A percentile compares a stretch with the other conserved stretches of the same genome.
Evolutionary conservation across 2,888 invertebrate species (phyloP).

Genomic region (Zonitis immaculata): DNA sequence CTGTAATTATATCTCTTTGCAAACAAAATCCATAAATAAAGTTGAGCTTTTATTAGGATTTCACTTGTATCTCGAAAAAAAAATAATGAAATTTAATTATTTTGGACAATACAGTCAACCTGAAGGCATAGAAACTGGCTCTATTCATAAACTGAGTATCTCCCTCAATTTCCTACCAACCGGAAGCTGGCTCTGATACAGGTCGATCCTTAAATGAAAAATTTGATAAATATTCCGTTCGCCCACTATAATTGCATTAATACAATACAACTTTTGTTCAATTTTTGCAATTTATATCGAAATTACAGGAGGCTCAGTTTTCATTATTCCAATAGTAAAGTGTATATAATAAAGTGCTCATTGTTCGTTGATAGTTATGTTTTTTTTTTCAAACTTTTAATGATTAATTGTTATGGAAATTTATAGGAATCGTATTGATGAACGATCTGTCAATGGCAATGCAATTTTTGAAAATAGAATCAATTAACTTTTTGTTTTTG

Average conservation of each 20-base stretch:
- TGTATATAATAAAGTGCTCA: not conserved
- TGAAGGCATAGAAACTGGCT: not conserved
- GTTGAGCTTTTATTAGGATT: not conserved
- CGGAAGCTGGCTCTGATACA: too few species aligned
- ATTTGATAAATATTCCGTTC: not conserved
- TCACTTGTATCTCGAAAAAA: not conserved
- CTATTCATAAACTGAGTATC: not conserved
- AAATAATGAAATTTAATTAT: too few species aligned
- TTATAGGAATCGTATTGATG: conserved; percentile 5
- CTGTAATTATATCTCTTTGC: not conserved
- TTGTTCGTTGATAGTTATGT: conserved; percentile 6
- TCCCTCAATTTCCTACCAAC: not conserved
- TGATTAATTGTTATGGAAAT: conserved; percentile 3
- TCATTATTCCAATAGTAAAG: not conserved
- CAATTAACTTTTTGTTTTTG: too few species aligned
- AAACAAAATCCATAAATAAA: not conserved
- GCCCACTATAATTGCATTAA: not conserved
- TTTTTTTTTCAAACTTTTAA: too few species aligned
- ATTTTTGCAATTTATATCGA: not conserved
- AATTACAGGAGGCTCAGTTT: not conserved
- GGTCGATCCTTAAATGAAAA: not conserved
- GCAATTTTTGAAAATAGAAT: not conserved
- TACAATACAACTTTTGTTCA: not conserved
- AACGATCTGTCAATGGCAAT: not conserved
- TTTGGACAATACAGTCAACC: not conserved